These are phyloP conservation scores for Macrotrachela quadricornifera DNA, from an alignment of 1,140 invertebrate species.

Conservation along the genomic window DNA sequence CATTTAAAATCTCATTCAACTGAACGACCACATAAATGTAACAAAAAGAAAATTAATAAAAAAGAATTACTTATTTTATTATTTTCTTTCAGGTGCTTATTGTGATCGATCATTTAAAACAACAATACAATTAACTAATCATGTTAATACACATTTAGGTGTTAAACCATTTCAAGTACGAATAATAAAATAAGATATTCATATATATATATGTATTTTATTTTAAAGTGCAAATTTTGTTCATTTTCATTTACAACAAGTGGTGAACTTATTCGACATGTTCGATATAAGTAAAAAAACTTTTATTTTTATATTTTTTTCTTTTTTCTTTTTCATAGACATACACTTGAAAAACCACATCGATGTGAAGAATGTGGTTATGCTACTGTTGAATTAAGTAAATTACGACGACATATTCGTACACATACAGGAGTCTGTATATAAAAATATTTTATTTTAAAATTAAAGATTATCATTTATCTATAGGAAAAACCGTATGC, in stretches of 20 bases:
- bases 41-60: no score
- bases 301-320: conserved; percentile 35
- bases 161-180: background rate
- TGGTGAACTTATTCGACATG: conserved; percentile 73
- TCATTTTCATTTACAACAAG: conserved; percentile 80
- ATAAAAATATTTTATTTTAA: no score
- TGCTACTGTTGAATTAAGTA: conserved; percentile 74
- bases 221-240: conserved; percentile 34
- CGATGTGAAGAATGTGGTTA: conserved; percentile 82
- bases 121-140: background rate
- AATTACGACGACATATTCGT: conserved; percentile 70
- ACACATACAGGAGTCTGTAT: conserved; percentile 57
- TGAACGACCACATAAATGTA: no score
- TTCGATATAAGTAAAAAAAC: conserved; percentile 34
- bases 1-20: no score
- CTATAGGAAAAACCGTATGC: conserved; percentile 35
- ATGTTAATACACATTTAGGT: conserved; percentile 5
- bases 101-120: conserved; percentile 3
- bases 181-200: no score
- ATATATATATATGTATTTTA: no score
- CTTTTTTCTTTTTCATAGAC: conserved; percentile 21
- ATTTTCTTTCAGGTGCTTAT: background rate
- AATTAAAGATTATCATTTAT: no score
- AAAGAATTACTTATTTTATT: no score
- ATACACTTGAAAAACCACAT: conserved; percentile 84